Conservation (phyloP, 1,140 invertebrate genomes). For the Fopius arisanus region DNA sequence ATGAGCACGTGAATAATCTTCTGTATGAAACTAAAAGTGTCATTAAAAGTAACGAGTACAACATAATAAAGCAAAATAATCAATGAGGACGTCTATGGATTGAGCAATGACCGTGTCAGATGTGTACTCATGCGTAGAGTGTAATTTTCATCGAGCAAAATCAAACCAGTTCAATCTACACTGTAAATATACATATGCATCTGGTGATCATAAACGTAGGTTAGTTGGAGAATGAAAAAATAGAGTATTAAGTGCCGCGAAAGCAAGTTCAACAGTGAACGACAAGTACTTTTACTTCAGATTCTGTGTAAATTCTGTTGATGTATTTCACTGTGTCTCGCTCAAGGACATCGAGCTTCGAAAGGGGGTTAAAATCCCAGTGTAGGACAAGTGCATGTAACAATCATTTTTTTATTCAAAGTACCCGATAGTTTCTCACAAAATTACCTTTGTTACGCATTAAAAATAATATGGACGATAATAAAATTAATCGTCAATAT, state of each 20-base stretch:
- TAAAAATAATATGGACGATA: not conserved
- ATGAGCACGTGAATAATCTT: not conserved
- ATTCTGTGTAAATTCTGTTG: not conserved
- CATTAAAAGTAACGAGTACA: not conserved
- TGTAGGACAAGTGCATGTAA: constrained; percentile 4
- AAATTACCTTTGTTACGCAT: not conserved
- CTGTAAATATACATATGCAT: not conserved
- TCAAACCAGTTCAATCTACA: not conserved
- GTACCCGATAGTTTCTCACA: not conserved
- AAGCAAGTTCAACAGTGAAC: not conserved
- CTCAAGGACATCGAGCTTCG: not conserved
- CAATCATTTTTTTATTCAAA: not conserved
- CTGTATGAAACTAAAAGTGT: not conserved
- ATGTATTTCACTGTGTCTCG: not conserved
- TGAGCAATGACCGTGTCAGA: constrained; percentile 1
- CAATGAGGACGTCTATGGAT: not conserved
- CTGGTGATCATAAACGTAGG: not conserved
- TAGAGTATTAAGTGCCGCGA: not conserved
- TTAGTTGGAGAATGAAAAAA: not conserved
- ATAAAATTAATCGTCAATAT: not conserved
- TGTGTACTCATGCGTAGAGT: not conserved
- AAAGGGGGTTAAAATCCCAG: not conserved
- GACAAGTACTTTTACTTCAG: not conserved
- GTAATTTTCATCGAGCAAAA: constrained; percentile 3
- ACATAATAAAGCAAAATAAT: not conserved